Percentiles rank a stretch among this genome's conserved stretches.
Conservation (phyloP, 2,797 vertebrate species). For the Pipistrellus kuhlii region DNA sequence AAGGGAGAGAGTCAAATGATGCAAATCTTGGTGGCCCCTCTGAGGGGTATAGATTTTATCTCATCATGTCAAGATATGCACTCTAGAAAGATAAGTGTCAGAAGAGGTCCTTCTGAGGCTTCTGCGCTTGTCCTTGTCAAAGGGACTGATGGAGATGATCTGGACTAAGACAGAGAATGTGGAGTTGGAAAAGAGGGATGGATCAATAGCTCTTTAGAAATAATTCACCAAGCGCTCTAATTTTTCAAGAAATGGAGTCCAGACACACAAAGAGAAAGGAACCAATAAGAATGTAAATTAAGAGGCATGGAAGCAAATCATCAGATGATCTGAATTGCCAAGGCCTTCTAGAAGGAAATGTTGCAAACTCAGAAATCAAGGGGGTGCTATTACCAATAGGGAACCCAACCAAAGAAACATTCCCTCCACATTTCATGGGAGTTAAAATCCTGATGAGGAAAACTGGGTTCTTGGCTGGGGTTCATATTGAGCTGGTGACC, state of each 20-base stretch:
- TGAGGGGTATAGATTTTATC: neutral
- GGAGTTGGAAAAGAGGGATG: neutral
- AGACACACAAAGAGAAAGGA: conserved; percentile 3
- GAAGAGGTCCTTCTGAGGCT: neutral
- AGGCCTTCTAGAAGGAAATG: neutral
- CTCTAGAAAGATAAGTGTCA: neutral
- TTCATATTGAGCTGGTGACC: neutral
- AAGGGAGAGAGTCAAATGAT: neutral
- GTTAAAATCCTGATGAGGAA: neutral
- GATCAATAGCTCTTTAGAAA: neutral
- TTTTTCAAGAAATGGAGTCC: neutral
- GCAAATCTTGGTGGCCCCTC: neutral
- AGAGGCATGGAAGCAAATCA: neutral
- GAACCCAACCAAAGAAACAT: neutral
- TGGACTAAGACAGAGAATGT: neutral
- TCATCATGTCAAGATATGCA: neutral
- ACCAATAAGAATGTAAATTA: neutral
- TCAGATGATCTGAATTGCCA: neutral
- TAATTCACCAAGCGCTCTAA: neutral
- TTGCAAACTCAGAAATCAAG: neutral
- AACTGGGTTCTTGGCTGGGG: conserved; percentile 24
- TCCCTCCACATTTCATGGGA: neutral
- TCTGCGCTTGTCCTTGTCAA: neutral
- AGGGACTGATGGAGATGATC: neutral
- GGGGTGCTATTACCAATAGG: neutral